Conservation (phyloP, 2,113 vertebrate genomes). For the Rhynchomys soricoides region DNA sequence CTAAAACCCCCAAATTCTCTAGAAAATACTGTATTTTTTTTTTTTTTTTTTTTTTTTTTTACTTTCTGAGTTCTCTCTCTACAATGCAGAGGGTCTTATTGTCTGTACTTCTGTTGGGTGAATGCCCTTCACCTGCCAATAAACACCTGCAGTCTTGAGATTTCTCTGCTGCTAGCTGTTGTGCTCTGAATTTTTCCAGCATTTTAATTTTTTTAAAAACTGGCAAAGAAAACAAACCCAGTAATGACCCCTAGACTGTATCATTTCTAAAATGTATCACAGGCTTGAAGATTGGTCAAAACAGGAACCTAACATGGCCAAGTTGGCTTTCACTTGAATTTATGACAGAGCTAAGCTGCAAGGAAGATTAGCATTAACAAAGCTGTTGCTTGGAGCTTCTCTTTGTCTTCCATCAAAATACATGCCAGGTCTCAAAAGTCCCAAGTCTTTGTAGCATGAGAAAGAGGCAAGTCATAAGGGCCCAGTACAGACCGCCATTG, state of each 20-base stretch:
- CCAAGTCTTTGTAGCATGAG: neutral
- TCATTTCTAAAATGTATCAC: neutral
- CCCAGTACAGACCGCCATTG: neutral
- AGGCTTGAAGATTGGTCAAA: neutral
- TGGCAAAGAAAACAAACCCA: neutral
- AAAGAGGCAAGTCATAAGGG: neutral
- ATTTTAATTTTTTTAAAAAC: neutral
- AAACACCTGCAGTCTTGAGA: neutral
- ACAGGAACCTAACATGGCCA: neutral
- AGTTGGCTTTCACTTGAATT: neutral
- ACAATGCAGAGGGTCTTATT: neutral
- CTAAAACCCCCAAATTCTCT: neutral
- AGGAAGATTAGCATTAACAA: neutral
- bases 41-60: neutral
- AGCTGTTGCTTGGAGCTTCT: neutral
- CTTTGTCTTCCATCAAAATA: neutral
- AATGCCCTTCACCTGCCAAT: fast-evolving
- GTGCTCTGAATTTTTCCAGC: neutral
- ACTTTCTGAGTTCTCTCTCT: neutral
- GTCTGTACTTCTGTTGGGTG: neutral
- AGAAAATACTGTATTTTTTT: neutral
- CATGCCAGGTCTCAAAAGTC: neutral
- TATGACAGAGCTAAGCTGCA: neutral
- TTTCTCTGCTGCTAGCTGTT: neutral
- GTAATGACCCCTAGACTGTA: neutral